Percentiles rank a stretch among this genome's conserved stretches.
Conservation (phyloP, 2,113 vertebrate genomes). For the Burhinus oedicnemus region DNA sequence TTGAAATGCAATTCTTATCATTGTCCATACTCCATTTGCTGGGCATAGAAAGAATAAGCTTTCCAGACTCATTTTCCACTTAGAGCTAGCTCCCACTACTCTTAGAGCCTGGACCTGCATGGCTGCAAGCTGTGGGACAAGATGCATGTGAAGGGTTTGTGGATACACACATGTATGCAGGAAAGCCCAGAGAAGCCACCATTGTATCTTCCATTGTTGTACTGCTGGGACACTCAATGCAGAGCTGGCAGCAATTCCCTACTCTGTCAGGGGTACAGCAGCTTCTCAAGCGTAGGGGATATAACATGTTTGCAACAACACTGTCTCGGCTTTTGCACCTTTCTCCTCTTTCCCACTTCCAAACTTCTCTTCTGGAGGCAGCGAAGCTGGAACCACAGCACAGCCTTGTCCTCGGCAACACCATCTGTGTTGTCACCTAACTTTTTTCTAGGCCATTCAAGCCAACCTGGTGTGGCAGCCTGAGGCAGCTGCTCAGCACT, state of each 20-base stretch:
- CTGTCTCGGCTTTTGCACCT: background rate
- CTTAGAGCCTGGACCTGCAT: background rate
- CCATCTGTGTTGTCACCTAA: background rate
- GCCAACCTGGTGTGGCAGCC: background rate
- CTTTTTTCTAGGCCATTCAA: background rate
- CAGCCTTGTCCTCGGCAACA: background rate
- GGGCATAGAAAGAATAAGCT: background rate
- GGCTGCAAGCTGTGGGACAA: background rate
- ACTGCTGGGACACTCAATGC: background rate
- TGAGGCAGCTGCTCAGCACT: background rate
- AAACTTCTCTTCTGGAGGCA: background rate
- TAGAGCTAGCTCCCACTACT: background rate
- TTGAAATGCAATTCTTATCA: background rate
- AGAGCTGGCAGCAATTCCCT: background rate
- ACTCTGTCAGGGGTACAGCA: background rate
- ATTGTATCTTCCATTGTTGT: background rate
- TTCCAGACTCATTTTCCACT: background rate
- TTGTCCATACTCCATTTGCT: background rate
- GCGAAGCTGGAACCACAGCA: background rate
- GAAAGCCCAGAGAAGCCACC: background rate
- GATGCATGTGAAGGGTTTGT: background rate
- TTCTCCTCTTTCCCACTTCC: background rate
- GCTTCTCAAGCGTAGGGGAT: background rate
- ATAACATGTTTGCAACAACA: background rate
- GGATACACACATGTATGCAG: accelerated